Evolutionary conservation across 2,797 vertebrate species (phyloP).

Genomic region (Alectoris magna): DNA sequence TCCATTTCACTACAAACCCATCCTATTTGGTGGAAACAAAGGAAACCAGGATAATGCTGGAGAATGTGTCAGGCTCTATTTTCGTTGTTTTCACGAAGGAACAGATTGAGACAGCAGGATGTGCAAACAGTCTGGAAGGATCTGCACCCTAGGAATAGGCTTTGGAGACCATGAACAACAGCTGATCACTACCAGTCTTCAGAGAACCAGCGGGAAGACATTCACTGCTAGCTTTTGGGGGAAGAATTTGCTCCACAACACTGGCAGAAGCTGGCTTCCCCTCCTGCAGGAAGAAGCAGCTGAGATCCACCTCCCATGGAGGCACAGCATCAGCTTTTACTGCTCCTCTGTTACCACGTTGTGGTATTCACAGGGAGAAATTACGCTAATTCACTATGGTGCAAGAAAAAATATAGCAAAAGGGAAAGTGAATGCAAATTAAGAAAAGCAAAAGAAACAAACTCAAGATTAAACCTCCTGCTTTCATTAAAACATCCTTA

Average conservation of each 20-base stretch:
- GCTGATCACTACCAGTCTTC: background rate
- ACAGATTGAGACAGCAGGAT: background rate
- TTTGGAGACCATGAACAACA: background rate
- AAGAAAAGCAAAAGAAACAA: background rate
- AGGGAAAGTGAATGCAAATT: background rate
- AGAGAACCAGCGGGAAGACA: background rate
- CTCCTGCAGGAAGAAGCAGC: background rate
- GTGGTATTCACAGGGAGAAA: background rate
- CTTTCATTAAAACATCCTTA: background rate
- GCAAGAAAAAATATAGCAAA: background rate
- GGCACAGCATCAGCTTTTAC: background rate
- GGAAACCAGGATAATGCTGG: background rate
- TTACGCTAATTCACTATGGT: background rate
- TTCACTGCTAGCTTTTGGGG: background rate
- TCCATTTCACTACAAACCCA: background rate
- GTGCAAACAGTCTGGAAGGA: background rate
- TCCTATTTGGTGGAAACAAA: background rate
- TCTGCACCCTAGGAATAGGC: fast-evolving
- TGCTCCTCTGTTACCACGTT: background rate
- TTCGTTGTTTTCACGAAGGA: background rate
- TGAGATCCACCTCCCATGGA: background rate
- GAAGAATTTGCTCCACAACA: background rate
- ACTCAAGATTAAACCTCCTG: background rate
- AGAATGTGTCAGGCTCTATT: background rate
- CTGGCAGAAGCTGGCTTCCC: background rate